Evolutionary conservation across 2,888 invertebrate species (phyloP).

Genomic region (Eupithecia abbreviata): DNA sequence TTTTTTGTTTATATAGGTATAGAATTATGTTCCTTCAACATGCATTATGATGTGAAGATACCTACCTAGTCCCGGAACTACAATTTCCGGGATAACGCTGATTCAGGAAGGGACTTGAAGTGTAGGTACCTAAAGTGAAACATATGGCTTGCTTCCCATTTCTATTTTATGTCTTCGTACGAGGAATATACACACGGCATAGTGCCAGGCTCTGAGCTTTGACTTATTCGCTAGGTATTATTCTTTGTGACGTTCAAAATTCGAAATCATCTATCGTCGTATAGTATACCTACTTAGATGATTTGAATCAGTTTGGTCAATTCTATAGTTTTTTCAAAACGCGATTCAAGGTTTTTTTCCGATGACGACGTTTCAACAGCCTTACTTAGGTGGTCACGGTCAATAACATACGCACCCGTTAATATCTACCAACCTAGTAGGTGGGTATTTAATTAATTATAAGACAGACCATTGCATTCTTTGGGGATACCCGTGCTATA

Average conservation of each 20-base stretch:
- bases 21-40: neutral
- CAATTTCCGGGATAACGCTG: neutral
- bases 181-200: neutral
- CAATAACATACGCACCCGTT: too few species aligned
- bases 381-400: too few species aligned
- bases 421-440: too few species aligned
- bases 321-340: too few species aligned
- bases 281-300: too few species aligned
- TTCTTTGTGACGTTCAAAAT: neutral
- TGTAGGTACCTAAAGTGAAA: neutral
- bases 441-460: too few species aligned
- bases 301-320: too few species aligned
- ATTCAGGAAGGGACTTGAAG: conserved; percentile 15
- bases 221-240: neutral
- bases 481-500: too few species aligned
- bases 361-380: neutral
- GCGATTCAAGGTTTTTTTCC: too few species aligned
- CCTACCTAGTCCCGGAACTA: neutral
- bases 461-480: too few species aligned
- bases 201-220: neutral
- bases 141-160: conserved; percentile 5
- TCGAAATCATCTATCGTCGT: neutral
- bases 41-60: neutral
- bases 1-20: neutral
- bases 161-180: neutral